phyloP scores from a whole-genome alignment of 2,888 invertebrate species.

The Ligdia adustata region DNA sequence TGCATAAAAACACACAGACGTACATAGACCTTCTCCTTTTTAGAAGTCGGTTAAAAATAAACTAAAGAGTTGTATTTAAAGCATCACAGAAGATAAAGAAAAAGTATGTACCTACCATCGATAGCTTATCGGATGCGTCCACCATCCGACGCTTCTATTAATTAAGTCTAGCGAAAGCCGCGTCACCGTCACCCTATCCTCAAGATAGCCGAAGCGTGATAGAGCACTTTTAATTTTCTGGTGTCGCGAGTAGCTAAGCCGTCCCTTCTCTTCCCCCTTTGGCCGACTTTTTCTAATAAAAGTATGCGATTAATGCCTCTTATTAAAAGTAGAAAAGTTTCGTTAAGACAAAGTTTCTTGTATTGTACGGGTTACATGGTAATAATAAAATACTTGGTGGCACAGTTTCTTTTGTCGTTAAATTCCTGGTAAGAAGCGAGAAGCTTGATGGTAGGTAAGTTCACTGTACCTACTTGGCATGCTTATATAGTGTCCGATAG shows the following conservation, averaged over 20 bases:
- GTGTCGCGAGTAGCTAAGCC: conserved; percentile 75
- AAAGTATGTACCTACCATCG: conserved; percentile 27
- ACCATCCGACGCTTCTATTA: conserved; percentile 63
- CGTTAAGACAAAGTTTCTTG: conserved; percentile 63
- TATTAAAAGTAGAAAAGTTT: conserved; percentile 78
- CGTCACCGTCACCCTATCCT: conserved; percentile 77
- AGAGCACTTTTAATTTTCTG: conserved; percentile 78
- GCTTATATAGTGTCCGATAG: too few relatives aligned
- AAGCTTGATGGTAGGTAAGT: not conserved
- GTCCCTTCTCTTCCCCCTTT: conserved; percentile 49
- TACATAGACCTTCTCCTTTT: too few relatives aligned
- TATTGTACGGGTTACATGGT: conserved; percentile 37
- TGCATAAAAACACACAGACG: too few relatives aligned
- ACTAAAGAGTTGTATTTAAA: too few relatives aligned
- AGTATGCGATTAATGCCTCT: conserved; percentile 77
- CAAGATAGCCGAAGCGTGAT: conserved; percentile 74
- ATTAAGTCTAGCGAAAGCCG: conserved; percentile 71
- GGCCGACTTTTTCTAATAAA: conserved; percentile 57
- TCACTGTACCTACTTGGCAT: too few relatives aligned
- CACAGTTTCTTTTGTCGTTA: conserved; percentile 20
- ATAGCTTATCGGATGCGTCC: conserved; percentile 43
- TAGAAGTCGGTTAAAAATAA: too few relatives aligned
- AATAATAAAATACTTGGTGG: conserved; percentile 27
- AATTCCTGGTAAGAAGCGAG: not conserved
- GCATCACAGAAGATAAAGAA: conserved; percentile 28